Conservation (phyloP, 2,113 vertebrate genomes). For the Actenoides lindsayi region DNA sequence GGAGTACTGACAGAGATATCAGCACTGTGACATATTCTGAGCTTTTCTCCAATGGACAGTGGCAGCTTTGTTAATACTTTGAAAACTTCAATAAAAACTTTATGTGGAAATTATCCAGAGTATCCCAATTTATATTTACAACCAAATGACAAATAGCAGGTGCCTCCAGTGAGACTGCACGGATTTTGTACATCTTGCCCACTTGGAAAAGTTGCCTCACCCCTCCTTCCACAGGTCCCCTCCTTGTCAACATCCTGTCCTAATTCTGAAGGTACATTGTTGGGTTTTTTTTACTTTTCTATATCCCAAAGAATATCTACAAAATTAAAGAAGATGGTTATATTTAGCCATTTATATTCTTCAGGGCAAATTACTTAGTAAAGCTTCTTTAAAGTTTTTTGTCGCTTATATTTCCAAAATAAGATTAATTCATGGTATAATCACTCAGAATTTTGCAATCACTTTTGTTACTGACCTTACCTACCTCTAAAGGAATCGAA, state of each 20-base stretch:
- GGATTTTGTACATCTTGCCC: background rate
- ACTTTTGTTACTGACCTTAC: background rate
- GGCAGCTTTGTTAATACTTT: background rate
- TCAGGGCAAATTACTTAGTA: background rate
- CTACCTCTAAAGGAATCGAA: background rate
- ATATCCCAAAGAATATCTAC: background rate
- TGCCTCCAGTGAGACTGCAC: rapidly evolving
- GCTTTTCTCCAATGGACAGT: background rate
- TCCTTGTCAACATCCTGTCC: background rate
- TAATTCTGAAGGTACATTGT: background rate
- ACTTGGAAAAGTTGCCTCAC: background rate
- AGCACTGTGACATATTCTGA: background rate
- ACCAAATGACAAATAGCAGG: background rate
- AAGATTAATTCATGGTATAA: background rate
- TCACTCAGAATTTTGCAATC: background rate
- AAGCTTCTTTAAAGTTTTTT: background rate
- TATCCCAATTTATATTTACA: background rate
- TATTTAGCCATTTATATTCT: background rate
- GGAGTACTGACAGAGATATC: background rate
- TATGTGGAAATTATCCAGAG: background rate
- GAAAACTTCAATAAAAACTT: background rate
- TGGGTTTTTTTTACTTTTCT: background rate
- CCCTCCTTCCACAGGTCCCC: background rate
- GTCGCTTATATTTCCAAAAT: background rate
- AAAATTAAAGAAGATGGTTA: background rate